A percentile compares a stretch with the other conserved stretches of the same genome.
phyloP scores from a whole-genome alignment of 2,113 vertebrate species.

The Australoheros scitulus region DNA sequence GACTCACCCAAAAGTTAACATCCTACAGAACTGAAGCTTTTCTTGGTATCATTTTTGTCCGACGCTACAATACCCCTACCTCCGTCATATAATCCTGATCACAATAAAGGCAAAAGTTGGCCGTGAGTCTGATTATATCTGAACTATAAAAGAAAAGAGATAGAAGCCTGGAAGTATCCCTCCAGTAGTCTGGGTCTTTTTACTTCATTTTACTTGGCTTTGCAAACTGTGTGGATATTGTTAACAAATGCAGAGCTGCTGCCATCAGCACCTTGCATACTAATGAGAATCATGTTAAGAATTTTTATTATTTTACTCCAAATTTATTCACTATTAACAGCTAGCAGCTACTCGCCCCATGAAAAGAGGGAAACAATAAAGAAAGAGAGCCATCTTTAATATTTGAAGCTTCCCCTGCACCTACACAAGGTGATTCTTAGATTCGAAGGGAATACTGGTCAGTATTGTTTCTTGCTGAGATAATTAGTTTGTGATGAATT shows the following conservation, averaged over 20 bases:
- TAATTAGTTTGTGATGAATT: constrained; percentile 17
- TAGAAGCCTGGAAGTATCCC: not conserved
- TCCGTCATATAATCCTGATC: not conserved
- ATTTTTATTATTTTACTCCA: constrained; percentile 45
- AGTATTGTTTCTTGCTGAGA: constrained; percentile 31
- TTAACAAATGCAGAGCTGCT: constrained; percentile 62
- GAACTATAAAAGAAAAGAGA: constrained; percentile 16
- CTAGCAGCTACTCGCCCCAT: constrained; percentile 38
- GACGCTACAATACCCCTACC: not conserved
- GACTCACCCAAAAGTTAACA: not conserved
- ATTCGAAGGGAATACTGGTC: constrained; percentile 11
- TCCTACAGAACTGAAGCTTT: not conserved
- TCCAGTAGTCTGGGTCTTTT: constrained; percentile 15
- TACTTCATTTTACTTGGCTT: constrained; percentile 25
- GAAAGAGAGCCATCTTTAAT: constrained; percentile 15
- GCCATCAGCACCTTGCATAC: constrained; percentile 62
- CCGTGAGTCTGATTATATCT: constrained; percentile 17
- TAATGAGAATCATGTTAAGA: constrained; percentile 52
- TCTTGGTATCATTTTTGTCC: not conserved
- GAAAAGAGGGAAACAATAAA: constrained; percentile 23
- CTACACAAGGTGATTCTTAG: constrained; percentile 36
- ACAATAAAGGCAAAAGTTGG: constrained; percentile 34
- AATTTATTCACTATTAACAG: constrained; percentile 56
- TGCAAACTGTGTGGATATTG: constrained; percentile 37
- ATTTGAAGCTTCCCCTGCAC: constrained; percentile 14